Percentiles rank a stretch among this genome's conserved stretches.
Evolutionary conservation across 2,113 vertebrate genomes (phyloP).

Genomic region (Steatornis caripensis): DNA sequence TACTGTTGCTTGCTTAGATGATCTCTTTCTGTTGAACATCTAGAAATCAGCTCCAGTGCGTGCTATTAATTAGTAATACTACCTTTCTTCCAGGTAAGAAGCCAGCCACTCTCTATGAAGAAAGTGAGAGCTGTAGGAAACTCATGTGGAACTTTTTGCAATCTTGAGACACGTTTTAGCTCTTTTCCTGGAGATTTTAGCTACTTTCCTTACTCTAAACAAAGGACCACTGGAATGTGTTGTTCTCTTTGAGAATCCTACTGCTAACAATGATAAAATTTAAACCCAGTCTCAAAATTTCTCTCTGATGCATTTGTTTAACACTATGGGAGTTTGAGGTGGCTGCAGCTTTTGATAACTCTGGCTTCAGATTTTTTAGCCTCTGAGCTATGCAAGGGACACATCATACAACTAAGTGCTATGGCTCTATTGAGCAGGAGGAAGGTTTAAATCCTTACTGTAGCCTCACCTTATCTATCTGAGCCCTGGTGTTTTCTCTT

Average conservation of each 20-base stretch:
- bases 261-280: neutral
- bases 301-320: neutral
- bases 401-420: neutral
- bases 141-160: neutral
- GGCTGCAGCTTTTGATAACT: neutral
- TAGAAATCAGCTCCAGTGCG: neutral
- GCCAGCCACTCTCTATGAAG: neutral
- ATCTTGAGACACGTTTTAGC: neutral
- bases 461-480: conserved; percentile 83
- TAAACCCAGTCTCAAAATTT: neutral
- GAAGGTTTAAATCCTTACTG: neutral
- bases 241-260: neutral
- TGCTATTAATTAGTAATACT: neutral
- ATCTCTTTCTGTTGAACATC: neutral
- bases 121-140: neutral
- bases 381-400: neutral
- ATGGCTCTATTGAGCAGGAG: neutral
- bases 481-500: conserved; percentile 74
- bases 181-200: neutral
- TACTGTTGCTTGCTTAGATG: neutral
- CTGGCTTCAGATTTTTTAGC: neutral
- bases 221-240: neutral
- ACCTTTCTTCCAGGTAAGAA: neutral
- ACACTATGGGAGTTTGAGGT: neutral
- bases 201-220: neutral